phyloP scores from a whole-genome alignment of 2,888 invertebrate genomes.

The Himalopsyche japonica region DNA sequence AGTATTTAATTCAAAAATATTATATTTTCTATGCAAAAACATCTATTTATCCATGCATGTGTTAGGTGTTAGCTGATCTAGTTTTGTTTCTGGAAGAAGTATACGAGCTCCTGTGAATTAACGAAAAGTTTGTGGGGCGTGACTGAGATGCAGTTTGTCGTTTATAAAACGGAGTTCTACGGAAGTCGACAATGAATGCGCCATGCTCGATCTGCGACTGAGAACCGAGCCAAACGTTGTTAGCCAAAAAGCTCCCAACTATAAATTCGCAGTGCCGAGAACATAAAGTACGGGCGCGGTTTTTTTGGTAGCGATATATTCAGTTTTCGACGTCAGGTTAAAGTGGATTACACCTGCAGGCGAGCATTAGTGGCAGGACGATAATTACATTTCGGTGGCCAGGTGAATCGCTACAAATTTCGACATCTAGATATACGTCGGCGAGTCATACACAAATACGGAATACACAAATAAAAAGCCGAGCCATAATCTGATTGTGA shows the following conservation, averaged over 20 bases:
- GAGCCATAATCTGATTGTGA: constrained; percentile 2
- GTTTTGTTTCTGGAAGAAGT: neutral
- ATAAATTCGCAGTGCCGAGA: neutral
- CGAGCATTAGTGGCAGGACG: neutral
- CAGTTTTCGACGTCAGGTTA: neutral
- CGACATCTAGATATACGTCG: neutral
- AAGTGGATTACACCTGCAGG: constrained; percentile 4
- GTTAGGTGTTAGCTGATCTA: too few species aligned
- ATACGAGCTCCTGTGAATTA: neutral
- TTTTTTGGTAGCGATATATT: neutral
- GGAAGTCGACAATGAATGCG: neutral
- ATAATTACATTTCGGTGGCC: constrained; percentile 6
- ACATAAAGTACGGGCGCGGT: neutral
- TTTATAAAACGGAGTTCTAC: neutral
- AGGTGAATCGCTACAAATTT: neutral
- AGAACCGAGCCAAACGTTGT: neutral
- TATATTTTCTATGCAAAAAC: too few species aligned
- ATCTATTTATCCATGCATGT: too few species aligned
- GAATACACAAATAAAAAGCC: neutral
- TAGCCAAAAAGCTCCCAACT: neutral
- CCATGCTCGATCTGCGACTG: neutral
- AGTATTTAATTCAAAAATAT: too few species aligned
- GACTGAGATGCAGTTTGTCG: neutral
- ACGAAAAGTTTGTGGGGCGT: neutral
- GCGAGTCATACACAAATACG: neutral